Conservation (phyloP, 2,888 invertebrate genomes). For the Drosophila seclusa region DNA sequence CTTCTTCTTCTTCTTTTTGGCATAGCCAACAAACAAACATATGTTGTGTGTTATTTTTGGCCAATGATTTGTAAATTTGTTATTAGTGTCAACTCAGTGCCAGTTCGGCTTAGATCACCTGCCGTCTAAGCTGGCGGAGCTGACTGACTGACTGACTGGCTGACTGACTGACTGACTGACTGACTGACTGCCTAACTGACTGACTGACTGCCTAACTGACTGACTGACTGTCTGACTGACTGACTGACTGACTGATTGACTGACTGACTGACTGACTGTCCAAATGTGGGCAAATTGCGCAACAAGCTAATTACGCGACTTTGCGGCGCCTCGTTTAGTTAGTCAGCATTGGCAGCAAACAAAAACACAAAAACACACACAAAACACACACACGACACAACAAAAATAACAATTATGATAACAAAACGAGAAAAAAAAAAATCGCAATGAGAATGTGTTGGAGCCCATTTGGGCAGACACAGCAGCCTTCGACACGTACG, state of each 20-base stretch:
- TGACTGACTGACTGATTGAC: background rate
- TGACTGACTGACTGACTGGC: background rate
- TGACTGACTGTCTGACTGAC: background rate
- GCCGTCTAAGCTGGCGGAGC: background rate
- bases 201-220: constrained; percentile 1
- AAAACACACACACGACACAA: background rate
- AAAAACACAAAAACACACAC: constrained; percentile 13
- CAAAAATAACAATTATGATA: constrained; percentile 55
- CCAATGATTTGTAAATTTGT: constrained; percentile 53
- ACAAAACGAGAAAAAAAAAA: constrained; percentile 41
- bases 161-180: constrained; percentile 25
- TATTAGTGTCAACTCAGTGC: constrained; percentile 22
- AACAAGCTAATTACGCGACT: constrained; percentile 74
- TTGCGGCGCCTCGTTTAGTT: constrained; percentile 60
- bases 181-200: background rate
- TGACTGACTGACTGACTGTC: constrained; percentile 34
- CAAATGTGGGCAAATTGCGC: constrained; percentile 62
- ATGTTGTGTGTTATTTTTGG: constrained; percentile 52
- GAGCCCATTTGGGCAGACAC: constrained; percentile 38
- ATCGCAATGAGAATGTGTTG: constrained; percentile 33
- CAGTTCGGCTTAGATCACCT: constrained; percentile 65
- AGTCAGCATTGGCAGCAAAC: constrained; percentile 45
- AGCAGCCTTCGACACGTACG: constrained; percentile 71
- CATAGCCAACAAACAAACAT: constrained; percentile 12
- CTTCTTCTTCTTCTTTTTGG: background rate